A percentile compares a stretch with the other conserved stretches of the same genome.
phyloP scores from a whole-genome alignment of 2,888 invertebrate species.

The Drosophila parthenogenetica region DNA sequence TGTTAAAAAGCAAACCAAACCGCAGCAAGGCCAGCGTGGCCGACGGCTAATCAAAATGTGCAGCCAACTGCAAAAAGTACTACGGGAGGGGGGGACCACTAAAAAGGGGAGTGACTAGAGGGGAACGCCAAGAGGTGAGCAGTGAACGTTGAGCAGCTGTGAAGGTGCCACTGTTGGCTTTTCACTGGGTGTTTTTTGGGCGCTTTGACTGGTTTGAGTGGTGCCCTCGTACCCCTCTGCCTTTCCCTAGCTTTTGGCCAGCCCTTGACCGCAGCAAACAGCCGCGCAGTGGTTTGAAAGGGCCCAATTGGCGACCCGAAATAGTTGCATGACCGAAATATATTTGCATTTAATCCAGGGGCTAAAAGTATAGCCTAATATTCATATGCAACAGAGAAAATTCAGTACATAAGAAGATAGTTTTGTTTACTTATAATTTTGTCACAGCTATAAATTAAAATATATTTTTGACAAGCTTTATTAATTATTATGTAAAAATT shows the following conservation, averaged over 20 bases:
- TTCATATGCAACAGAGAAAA: too few species aligned
- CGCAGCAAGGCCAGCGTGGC: constrained; percentile 40
- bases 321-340: constrained; percentile 51
- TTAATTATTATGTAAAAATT: too few species aligned
- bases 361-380: too few species aligned
- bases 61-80: constrained; percentile 70
- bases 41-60: constrained; percentile 76
- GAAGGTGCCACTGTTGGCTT: constrained; percentile 38
- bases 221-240: not conserved
- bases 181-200: constrained; percentile 15
- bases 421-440: too few species aligned
- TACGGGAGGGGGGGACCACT: constrained; percentile 2
- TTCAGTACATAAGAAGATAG: too few species aligned
- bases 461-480: too few species aligned
- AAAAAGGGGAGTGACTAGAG: not conserved
- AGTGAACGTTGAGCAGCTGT: constrained; percentile 4
- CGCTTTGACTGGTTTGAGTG: not conserved
- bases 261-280: constrained; percentile 54
- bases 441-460: too few species aligned
- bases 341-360: constrained; percentile 42
- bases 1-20: constrained; percentile 71
- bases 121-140: not conserved
- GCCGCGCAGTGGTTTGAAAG: constrained; percentile 30
- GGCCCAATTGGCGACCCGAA: constrained; percentile 26
- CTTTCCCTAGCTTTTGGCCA: constrained; percentile 9